Evolutionary conservation across 2,113 vertebrate species (phyloP), one percentile per base, ranked within the genome.

Genomic region (Pluvialis apricaria): DNA sequence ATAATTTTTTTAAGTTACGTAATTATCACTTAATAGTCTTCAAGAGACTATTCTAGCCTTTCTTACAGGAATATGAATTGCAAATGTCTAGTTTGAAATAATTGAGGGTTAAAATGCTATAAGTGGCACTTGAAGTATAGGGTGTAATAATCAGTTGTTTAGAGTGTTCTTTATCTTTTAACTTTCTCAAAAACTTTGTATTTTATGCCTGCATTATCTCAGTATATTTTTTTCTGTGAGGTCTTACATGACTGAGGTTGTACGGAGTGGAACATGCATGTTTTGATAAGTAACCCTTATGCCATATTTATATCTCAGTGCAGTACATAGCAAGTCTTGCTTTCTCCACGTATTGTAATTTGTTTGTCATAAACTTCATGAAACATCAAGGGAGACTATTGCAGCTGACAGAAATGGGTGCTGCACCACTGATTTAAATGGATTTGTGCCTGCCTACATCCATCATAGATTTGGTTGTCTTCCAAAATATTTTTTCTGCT

Each of bases 361-460:
- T 96, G 54, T 93, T 97, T 96, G 85, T 95, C 84, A 91, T 86
- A 91, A 87, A 94, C 51, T 93, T 72, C 84, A 78, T 66, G 61
- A 96, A 95, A 92, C 54, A 88, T 75, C 73, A 73, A 54, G 70
- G 62, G 80, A 94, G 58, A 75, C 47, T 81, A 42, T 86, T 85
- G 86, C 29, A 76, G 81, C 75, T 93, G 92, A 96, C 82, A 90
- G 88, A 89, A 90, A 68, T 1, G 13, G 80, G 54, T 95, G 80
- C 82, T 70, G 82, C 92, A 80, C 44, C 38, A 72, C 68, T 91
- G 92, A 93, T 91, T 94, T 80, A 79, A 92, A 66, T 82, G 86
- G 92, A 91, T 96, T 95, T 92, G n/a, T 89, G 95, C 77, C 49
- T 94, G 83, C 62, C 75, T 94, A 70, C 88, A 87, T 96, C 92